Base-by-base conservation (phyloP, 2,888 invertebrate species). In the Volucella inflata region DNA sequence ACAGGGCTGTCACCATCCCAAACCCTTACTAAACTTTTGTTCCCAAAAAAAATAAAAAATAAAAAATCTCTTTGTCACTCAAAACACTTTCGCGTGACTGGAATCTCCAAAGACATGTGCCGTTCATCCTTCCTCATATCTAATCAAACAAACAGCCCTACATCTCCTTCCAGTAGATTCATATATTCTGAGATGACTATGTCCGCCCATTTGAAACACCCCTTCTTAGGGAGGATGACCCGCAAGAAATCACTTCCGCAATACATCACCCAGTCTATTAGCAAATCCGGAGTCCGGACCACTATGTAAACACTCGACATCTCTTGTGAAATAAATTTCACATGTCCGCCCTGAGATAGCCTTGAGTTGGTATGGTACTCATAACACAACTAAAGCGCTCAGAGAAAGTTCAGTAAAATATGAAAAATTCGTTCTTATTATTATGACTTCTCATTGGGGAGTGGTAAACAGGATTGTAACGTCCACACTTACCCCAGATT, bases 211-310 rank as follows among this genome's bases (percentile, higher is more conserved):
- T 17, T 8, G 10, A 16, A 12, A 17, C 8, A 17, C 21, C 11
- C 2, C 12, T 17, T 17, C 55, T 17, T 46, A 12, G 21, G 55
- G 14, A 50, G 17, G 11, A 57, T 11, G n/a, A 48, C 16, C 17
- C 10, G 40, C 57, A 40, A 57, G 50, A 38, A 48, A 48, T 60
- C 53, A 53, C 72, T 68, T 55, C 46, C 67, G 42, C 75, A 81
- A 71, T 77, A 72, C 55, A 71, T 72, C 76, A 80, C 57, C 42
- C 40, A 50, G 59, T 76, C 65, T 76, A 65, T 70, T 75, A 75
- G 36, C n/a, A 36, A 76, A 68, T 67, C 60, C 72, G 44, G 12
- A 76, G 60, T 67, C 60, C 72, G 44, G 12, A 46, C 75, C 68
- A 38, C 68, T 60, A 11, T 36, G 17, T 21, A 72, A 70, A 38